These are phyloP conservation scores for Xenus cinereus DNA, from an alignment of 2,113 vertebrate genomes.

Conservation along the genomic window DNA sequence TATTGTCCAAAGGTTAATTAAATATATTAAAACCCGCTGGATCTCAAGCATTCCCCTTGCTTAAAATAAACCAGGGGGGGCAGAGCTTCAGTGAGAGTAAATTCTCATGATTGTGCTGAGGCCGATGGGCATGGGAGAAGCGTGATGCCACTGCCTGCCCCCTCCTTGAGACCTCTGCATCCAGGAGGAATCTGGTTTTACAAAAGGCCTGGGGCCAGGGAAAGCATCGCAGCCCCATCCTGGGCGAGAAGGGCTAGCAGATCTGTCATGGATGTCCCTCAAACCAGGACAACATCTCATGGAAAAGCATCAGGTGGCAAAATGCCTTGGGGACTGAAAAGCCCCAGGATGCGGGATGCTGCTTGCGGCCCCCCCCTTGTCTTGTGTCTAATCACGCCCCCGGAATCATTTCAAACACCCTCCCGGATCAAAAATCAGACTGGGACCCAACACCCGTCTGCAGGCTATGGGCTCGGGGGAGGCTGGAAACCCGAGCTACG, in stretches of 20 bases:
- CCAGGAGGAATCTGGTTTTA: neutral
- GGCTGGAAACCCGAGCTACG: neutral
- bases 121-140: neutral
- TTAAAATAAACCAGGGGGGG: neutral
- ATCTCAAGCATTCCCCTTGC: neutral
- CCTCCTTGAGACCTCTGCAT: neutral
- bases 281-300: neutral
- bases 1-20: neutral
- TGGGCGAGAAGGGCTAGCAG: rapidly evolving
- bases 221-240: neutral
- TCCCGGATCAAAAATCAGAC: no score
- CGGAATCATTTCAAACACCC: no score
- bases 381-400: no score
- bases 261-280: neutral
- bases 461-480: rapidly evolving
- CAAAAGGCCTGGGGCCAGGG: rapidly evolving
- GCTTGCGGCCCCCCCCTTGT: neutral
- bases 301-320: neutral
- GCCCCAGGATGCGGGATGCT: neutral
- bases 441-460: no score
- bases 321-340: neutral
- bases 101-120: neutral
- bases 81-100: neutral
- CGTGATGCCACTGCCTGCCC: neutral
- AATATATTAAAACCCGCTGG: neutral